These are phyloP conservation scores for Physella acuta DNA, from an alignment of 1,140 invertebrate species.

Conservation along the genomic window DNA sequence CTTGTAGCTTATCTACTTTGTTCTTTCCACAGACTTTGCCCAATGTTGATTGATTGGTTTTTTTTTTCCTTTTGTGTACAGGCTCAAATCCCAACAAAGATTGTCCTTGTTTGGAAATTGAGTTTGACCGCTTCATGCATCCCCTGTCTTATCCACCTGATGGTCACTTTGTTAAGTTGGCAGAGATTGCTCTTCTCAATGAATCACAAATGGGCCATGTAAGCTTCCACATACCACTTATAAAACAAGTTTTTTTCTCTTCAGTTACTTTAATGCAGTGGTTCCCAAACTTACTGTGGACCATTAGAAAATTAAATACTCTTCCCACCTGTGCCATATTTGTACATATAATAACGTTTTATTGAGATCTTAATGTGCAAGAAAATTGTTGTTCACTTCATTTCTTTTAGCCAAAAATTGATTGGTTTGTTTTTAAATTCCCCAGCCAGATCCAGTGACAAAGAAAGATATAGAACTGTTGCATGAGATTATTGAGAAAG, in stretches of 20 bases:
- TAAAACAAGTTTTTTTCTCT: too few species aligned
- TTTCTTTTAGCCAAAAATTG: not conserved
- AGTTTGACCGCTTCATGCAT: constrained; percentile 67
- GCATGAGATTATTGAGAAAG: constrained; percentile 66
- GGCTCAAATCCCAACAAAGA: constrained; percentile 84
- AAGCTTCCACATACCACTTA: not conserved
- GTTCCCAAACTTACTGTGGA: too few species aligned
- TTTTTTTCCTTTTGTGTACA: constrained; percentile 46
- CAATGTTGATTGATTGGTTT: not conserved
- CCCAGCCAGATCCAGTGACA: constrained; percentile 21
- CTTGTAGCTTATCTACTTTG: too few species aligned
- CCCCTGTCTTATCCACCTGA: constrained; percentile 62
- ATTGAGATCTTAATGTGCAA: too few species aligned
- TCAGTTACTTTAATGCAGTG: too few species aligned
- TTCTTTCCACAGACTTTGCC: not conserved
- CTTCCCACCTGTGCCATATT: too few species aligned
- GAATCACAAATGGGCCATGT: constrained; percentile 21
- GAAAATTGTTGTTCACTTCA: too few species aligned
- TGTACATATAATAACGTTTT: too few species aligned
- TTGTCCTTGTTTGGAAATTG: constrained; percentile 77
- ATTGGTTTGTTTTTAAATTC: not conserved
- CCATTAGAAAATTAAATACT: too few species aligned
- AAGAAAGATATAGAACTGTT: constrained; percentile 49
- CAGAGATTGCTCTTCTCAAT: constrained; percentile 30
- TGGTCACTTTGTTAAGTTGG: constrained; percentile 59